Evolutionary conservation across 2,888 invertebrate genomes (phyloP), one percentile per base, ranked within the genome.

Genomic region (Prenolepis imparis): DNA sequence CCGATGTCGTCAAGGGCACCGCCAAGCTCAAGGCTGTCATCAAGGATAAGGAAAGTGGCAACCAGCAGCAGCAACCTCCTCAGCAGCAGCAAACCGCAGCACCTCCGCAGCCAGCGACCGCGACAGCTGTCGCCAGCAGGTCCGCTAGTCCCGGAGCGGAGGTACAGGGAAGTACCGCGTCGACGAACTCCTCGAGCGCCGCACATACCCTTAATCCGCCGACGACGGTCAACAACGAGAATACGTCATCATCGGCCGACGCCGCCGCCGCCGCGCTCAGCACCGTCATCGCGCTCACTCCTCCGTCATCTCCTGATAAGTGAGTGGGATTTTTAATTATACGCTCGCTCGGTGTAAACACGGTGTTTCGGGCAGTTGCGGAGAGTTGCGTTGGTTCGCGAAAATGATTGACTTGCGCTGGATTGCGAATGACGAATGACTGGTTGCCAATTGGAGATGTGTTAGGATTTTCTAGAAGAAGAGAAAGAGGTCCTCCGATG

Each of bases 1-100:
- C 97, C 15, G 98, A 98, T 94, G 97, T 98, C 63, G 97, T 98
- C 68, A 97, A 97, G 91, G 97, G 97, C 82, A 97, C 96, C 59
- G 96, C 96, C 73, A 96, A 96, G 93, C 95, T 95, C 87, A 96
- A 96, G 93, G 94, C 93, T 91, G 93, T 93, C 91, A 94, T 94
- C 86, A 95, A 95, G 89, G 94, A 94, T 18, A 95, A 94, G 86
- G 95, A 87, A 15, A 80, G 59, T 59, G 32, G 63, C 18, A 57
- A 39, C 6, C 78, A 78, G 59, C 66, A 64, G 59, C 66, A 64
- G 5, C 75, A 77, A 24, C 81, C 68, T 21, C 59, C 83, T 24
- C 89, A 87, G 12, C 87, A 87, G 68, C 91, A 91, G 78, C 92
- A 92, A 63, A 90, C 90, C 3, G 48, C 36, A 36, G 44, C 77